Evolutionary conservation across 2,113 vertebrate species (phyloP), one percentile per base, ranked within the genome.

Genomic region (Nannobrachium achirus): DNA sequence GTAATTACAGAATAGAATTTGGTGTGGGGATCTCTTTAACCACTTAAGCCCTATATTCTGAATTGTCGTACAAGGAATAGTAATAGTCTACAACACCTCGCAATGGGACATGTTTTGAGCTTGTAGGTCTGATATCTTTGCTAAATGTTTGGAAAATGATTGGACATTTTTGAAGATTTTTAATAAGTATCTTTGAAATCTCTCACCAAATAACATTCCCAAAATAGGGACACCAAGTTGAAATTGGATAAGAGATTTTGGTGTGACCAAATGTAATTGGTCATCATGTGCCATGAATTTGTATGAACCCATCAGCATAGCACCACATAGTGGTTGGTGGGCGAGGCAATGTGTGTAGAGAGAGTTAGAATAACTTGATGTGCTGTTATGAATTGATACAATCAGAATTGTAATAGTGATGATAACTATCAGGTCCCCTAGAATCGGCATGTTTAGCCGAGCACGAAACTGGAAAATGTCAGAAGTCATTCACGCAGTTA

Each of bases 241-340:
- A 25, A 25, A 25, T 1, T 25, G 20, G 20, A 25, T n/a, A 77
- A 18, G 19, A 64, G 48, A 50, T 65, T 33, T 38, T 80, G 44
- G 13, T 55, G 11, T 69, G 61, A 56, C 39, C 66, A 51, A 48
- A 67, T 69, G 55, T 73, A 69, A 69, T 75, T 76, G 58, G 58
- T n/a, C 51, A 56, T 40, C 66, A 65, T 70, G 73, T 63, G 61
- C 69, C 63, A 58, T 56, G 70, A 63, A 56, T 79, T 63, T 56
- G 57, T 57, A 56, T 71, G 42, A 63, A 53, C 38, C 5, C 8
- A 49, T 55, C 19, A 63, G n/a, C 33, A 3, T n/a, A 40, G 44
- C 56, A 18, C 16, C 6, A 10, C 48, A 16, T 20, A 50, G 49
- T 40, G 56, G 11, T 19, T 20, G 58, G 44, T 19, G 6, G n/a